phyloP scores from a whole-genome alignment of 1,140 invertebrate species.

The Micrasema longulum region DNA sequence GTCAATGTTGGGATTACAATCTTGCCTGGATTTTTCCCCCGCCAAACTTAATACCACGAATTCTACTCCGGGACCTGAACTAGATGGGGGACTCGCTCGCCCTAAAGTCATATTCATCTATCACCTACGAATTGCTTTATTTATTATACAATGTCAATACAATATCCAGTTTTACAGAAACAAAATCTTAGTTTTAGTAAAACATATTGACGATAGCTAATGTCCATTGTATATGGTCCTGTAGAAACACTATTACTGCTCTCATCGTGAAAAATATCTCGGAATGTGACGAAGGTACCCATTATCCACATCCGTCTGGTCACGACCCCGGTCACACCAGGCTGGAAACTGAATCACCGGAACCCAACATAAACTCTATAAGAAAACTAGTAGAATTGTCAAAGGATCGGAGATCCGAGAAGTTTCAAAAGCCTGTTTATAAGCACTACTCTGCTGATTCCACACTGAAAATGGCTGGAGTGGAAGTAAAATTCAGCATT shows the following conservation, averaged over 20 bases:
- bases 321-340: neutral
- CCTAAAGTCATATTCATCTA: too few species aligned
- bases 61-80: neutral
- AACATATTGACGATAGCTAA: too few species aligned
- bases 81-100: neutral
- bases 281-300: slow-evolving; percentile 45
- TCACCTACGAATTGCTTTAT: slow-evolving; percentile 52
- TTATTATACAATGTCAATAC: slow-evolving; percentile 22
- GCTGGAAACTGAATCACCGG: neutral
- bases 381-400: neutral
- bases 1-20: neutral
- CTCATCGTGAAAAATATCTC: neutral
- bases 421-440: neutral
- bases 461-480: neutral
- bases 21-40: neutral
- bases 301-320: slow-evolving; percentile 55
- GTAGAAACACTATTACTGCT: too few species aligned
- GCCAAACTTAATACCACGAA: neutral
- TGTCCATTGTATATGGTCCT: too few species aligned
- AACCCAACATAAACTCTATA: neutral
- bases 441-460: neutral
- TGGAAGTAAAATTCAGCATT: neutral
- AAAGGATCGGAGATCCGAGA: neutral
- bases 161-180: slow-evolving; percentile 41
- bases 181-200: too few species aligned